Base-by-base conservation (phyloP, 2,113 vertebrate species). In the Syngnathoides biaculeatus region DNA sequence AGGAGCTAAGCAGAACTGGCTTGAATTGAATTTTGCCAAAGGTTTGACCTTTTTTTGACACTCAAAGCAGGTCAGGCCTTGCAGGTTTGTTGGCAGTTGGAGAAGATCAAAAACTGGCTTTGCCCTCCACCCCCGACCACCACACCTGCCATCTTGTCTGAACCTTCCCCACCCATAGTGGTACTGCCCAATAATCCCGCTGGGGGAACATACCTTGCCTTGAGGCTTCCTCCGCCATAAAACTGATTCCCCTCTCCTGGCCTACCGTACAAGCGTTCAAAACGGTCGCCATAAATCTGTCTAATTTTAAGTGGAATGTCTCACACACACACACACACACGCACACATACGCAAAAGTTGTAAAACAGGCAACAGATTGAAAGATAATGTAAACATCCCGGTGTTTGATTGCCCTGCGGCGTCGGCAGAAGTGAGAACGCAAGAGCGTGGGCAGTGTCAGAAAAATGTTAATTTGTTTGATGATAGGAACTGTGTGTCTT, bases 251-350 rank as follows among this genome's bases (percentile, higher is more conserved):
- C 5, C 13, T 24, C 53, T 55, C 2, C 47, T 69, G 72, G 71
- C 56, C 65, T 47, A 6, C 45, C 19, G 4, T 56, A 48, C 53
- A 43, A 42, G 50, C 40, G 26, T 71, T 68, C 8, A 4, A 73
- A 69, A 75, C 78, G 17, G 73, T 4, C 30, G 19, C 64, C 64
- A 71, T 85, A 73, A 82, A 82, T 80, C 74, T 60, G 12, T 0
- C 8, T 22, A 8, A n/a, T 50, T 50, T 50, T 8, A n/a, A 22
- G 8, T 8, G 14, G 8, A 50, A 50, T n/a, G 48, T 20, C 8
- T n/a, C n/a, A n/a, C n/a, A n/a, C n/a, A n/a, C n/a, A n/a, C n/a
- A n/a, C n/a, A n/a, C n/a, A n/a, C n/a, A n/a, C n/a, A n/a, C n/a
- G n/a, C n/a, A n/a, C n/a, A n/a, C n/a, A n/a, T n/a, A n/a, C n/a